Conservation (phyloP, 2,888 invertebrate genomes). For the Ceriagrion tenellum region DNA sequence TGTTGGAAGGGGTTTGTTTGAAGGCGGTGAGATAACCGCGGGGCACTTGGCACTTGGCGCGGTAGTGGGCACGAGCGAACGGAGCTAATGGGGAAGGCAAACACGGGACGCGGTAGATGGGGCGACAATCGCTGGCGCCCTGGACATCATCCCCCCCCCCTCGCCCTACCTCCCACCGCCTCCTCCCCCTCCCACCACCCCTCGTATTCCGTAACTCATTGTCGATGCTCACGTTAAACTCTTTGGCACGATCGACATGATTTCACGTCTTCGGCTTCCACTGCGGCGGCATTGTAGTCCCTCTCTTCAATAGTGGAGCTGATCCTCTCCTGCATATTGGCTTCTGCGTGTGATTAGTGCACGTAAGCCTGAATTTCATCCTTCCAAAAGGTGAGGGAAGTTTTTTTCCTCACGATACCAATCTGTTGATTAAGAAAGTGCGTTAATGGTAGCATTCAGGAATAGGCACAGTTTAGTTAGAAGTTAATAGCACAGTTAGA, state of each 20-base stretch:
- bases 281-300: background rate
- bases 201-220: background rate
- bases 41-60: background rate
- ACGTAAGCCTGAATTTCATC: too few relatives aligned
- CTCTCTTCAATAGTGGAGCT: background rate
- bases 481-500: too few relatives aligned
- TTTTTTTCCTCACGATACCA: too few relatives aligned
- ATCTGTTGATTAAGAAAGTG: too few relatives aligned
- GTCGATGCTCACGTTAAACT: background rate
- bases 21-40: background rate
- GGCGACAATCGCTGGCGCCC: background rate
- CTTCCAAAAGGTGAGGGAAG: too few relatives aligned
- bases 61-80: background rate
- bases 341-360: too few relatives aligned
- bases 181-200: background rate
- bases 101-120: background rate
- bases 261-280: background rate
- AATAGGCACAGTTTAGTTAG: too few relatives aligned
- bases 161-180: background rate
- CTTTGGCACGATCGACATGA: background rate
- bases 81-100: conserved; percentile 55
- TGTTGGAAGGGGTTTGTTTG: background rate
- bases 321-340: background rate
- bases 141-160: background rate
- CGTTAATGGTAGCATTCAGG: too few relatives aligned